Conservation (phyloP, 2,888 invertebrate species). For the Timandra comae region DNA sequence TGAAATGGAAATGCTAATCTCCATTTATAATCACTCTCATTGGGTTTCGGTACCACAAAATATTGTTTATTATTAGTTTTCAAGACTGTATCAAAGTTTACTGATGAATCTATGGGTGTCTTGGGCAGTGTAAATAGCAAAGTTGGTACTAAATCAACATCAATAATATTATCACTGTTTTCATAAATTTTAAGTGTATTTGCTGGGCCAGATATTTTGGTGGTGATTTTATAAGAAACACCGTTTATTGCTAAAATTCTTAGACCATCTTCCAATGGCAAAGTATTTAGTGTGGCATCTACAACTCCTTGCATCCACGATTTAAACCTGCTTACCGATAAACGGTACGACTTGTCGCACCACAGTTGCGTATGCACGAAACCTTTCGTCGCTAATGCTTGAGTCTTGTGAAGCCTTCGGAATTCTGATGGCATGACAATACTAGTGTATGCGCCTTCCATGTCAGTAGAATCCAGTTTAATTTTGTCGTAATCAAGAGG, state of each 20-base stretch:
- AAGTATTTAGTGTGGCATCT: conserved; percentile 34
- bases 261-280: conserved; percentile 33
- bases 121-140: conserved; percentile 40
- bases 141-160: conserved; percentile 52
- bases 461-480: conserved; percentile 27
- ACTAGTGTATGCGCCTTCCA: conserved; percentile 33
- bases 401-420: conserved; percentile 38
- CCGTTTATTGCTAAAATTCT: conserved; percentile 31
- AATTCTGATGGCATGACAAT: conserved; percentile 51
- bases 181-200: conserved; percentile 41
- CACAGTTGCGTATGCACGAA: conserved; percentile 41
- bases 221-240: conserved; percentile 29
- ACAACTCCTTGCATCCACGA: conserved; percentile 53
- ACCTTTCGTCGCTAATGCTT: conserved; percentile 34
- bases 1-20: conserved; percentile 51
- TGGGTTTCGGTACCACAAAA: conserved; percentile 53
- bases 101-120: conserved; percentile 29
- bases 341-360: conserved; percentile 37
- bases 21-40: conserved; percentile 43
- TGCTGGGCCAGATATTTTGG: conserved; percentile 48
- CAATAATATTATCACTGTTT: conserved; percentile 34
- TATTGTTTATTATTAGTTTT: conserved; percentile 29
- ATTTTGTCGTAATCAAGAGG: conserved; percentile 45
- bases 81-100: conserved; percentile 34
- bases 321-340: conserved; percentile 36